A percentile compares a stretch with the other conserved stretches of the same genome.
Conservation (phyloP, 2,888 invertebrate genomes). For the Stenodera caucasica region DNA sequence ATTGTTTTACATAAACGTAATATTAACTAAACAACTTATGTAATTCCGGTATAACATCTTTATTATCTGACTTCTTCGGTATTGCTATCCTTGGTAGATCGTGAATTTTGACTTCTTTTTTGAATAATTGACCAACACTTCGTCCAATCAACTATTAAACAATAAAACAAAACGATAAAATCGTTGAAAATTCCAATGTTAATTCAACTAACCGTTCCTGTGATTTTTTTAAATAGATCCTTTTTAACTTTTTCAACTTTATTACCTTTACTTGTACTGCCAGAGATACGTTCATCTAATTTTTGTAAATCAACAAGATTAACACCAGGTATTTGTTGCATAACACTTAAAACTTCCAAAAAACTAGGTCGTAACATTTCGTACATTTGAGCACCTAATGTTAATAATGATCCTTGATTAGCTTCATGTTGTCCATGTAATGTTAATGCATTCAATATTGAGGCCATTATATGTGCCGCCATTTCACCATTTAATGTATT, state of each 20-base stretch:
- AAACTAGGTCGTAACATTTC: slow-evolving; percentile 78
- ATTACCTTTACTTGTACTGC: slow-evolving; percentile 68
- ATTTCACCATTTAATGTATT: slow-evolving; percentile 67
- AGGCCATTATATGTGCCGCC: slow-evolving; percentile 74
- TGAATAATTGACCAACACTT: slow-evolving; percentile 85
- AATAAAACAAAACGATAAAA: slow-evolving; percentile 40
- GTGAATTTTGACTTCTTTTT: slow-evolving; percentile 83
- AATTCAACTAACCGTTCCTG: slow-evolving; percentile 66
- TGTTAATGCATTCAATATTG: slow-evolving; percentile 72
- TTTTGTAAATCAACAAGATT: slow-evolving; percentile 79
- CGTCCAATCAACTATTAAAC: slow-evolving; percentile 71
- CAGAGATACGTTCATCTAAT: slow-evolving; percentile 80
- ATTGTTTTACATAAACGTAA: slow-evolving; percentile 19
- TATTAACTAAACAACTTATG: slow-evolving; percentile 49
- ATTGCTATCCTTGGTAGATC: slow-evolving; percentile 75
- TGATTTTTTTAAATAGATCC: slow-evolving; percentile 87
- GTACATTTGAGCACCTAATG: slow-evolving; percentile 82
- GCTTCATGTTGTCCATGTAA: slow-evolving; percentile 89
- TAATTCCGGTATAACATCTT: slow-evolving; percentile 50
- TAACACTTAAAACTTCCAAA: slow-evolving; percentile 67
- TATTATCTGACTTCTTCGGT: slow-evolving; percentile 49
- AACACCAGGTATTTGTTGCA: slow-evolving; percentile 82
- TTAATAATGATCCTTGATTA: slow-evolving; percentile 78
- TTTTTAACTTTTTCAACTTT: slow-evolving; percentile 89
- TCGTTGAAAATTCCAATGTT: slow-evolving; percentile 4